Percentiles rank a stretch among this genome's conserved stretches.
Evolutionary conservation across 53 echinoderm and acorn worm genomes (phyloP).

Genomic region (Apostichopus leukothele): DNA sequence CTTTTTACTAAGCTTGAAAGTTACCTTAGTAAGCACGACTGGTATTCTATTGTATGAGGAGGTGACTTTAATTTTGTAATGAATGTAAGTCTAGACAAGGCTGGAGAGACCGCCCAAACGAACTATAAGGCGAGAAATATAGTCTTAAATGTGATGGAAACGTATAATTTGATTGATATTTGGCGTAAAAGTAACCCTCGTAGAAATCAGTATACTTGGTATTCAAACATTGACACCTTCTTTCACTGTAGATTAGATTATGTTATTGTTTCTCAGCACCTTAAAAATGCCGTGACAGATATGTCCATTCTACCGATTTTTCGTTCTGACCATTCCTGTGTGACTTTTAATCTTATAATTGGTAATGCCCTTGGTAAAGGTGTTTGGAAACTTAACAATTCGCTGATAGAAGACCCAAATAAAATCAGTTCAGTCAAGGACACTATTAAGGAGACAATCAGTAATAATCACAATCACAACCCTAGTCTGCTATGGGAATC

Average conservation of each 20-base stretch:
- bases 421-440: no score
- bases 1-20: no score
- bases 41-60: no score
- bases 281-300: no score
- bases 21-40: no score
- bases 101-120: no score
- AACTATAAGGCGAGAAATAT: no score
- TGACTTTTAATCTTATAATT: neutral
- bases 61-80: no score
- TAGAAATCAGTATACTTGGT: neutral
- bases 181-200: neutral
- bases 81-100: no score
- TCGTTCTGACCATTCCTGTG: constrained; percentile 6
- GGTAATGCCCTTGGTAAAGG: neutral
- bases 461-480: no score
- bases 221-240: neutral
- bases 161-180: neutral
- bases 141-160: no score
- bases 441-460: neutral
- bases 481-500: neutral
- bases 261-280: neutral
- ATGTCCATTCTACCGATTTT: neutral
- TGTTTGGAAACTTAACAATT: neutral
- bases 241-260: constrained; percentile 4
- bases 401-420: neutral